Percentiles rank a stretch among this genome's conserved stretches.
phyloP scores from a whole-genome alignment of 1,140 invertebrate species.

The Proales similis region DNA sequence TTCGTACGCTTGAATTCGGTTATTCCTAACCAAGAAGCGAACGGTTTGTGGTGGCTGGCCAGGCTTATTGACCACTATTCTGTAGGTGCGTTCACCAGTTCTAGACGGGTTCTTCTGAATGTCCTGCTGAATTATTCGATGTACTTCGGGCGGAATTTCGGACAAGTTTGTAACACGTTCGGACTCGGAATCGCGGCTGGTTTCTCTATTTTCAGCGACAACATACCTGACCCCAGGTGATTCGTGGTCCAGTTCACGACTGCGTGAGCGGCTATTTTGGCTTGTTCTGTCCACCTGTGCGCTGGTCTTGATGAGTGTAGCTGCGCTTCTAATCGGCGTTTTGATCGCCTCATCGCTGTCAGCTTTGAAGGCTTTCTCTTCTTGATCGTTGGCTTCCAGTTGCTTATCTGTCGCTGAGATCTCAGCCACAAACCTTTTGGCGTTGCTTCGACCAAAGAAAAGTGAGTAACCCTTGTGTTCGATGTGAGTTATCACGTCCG shows the following conservation, averaged over 20 bases:
- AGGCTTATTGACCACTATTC: conserved; percentile 26
- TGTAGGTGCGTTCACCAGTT: conserved; percentile 10
- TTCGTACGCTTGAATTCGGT: too few relatives aligned
- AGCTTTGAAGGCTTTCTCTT: neutral
- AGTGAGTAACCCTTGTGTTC: conserved; percentile 17
- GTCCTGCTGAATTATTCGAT: conserved; percentile 28
- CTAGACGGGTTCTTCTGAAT: conserved; percentile 1
- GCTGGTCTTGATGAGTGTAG: neutral
- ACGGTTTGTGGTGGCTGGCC: conserved; percentile 1
- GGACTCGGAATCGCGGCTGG: neutral
- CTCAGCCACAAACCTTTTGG: conserved; percentile 4
- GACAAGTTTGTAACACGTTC: neutral
- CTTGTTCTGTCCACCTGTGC: neutral
- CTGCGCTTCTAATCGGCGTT: neutral
- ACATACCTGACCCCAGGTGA: neutral
- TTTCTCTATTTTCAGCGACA: neutral
- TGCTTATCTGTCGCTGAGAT: too few relatives aligned
- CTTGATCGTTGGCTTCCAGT: neutral
- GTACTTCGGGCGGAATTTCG: conserved; percentile 14
- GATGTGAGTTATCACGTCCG: conserved; percentile 27
- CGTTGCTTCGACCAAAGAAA: conserved; percentile 11
- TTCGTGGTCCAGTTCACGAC: neutral
- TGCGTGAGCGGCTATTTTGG: neutral
- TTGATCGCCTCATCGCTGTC: neutral
- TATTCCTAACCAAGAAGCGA: neutral